phyloP scores from a whole-genome alignment of 2,113 vertebrate genomes.

The Isichthys henryi region DNA sequence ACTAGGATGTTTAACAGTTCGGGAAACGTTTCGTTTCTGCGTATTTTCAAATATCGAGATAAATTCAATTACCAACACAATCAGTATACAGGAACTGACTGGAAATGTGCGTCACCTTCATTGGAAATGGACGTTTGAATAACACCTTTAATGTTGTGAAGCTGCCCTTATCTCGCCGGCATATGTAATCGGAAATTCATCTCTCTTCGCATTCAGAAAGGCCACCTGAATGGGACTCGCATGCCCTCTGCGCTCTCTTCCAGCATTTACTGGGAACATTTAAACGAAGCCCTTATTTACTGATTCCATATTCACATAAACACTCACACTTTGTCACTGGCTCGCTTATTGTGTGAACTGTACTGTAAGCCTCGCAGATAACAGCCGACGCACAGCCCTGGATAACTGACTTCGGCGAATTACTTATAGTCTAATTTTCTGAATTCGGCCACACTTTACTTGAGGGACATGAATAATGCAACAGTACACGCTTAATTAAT shows the following conservation, averaged over 20 bases:
- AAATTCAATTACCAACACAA: neutral
- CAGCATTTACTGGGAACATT: neutral
- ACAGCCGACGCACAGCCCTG: neutral
- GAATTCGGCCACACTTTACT: neutral
- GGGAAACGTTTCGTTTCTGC: neutral
- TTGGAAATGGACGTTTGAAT: slow-evolving; percentile 4
- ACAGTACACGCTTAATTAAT: too few relatives aligned
- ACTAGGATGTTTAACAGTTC: neutral
- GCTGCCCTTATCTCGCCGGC: neutral
- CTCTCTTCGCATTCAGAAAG: neutral
- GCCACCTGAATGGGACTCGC: neutral
- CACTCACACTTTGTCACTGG: neutral
- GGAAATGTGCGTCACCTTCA: neutral
- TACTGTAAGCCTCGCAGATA: neutral
- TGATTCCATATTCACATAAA: neutral
- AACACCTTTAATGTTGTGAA: neutral
- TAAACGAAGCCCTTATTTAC: neutral
- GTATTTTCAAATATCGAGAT: neutral
- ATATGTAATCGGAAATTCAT: neutral
- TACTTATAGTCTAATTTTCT: neutral
- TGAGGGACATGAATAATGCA: too few relatives aligned
- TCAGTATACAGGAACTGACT: neutral
- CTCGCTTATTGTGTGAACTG: neutral
- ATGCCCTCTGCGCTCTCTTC: neutral
- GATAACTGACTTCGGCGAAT: neutral